Base-by-base conservation (phyloP, 2,888 invertebrate species). In the Xestobium rufovillosum region DNA sequence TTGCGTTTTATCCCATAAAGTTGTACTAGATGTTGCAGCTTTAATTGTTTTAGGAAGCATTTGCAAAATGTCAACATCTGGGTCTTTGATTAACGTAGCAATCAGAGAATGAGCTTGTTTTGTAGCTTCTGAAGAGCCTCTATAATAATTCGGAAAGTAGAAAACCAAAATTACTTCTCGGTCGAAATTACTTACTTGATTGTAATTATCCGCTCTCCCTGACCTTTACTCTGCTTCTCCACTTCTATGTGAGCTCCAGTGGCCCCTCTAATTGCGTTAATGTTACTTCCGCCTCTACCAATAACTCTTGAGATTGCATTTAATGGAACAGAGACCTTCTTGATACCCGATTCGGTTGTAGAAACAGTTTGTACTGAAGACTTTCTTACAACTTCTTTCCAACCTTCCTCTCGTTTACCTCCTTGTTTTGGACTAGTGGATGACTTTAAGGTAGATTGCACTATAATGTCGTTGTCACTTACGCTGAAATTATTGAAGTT, bases 201-300 rank as follows among this genome's bases (percentile, higher is more conserved):
- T 26, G 92, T 94, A 48, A 98, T 92, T 56, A 86, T 86, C 50
- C 97, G 74, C 65, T 95, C 94, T 37, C 87, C 88, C 68, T 90
- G 91, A 3, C 89, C 86, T 68, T 92, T 91, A 61, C 83, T 83
- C 69, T 95, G 94, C 66, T 97, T 97, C 66, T 97, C 97, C 14
- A 97, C 92, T 68, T 97, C 95, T 60, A 98, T 97, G 62, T 95
- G 91, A 3, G 97, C 97, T 41, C 95, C 94, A 16, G 97, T 96
- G 34, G 91, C 87, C 38, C 90, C 89, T 40, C 97, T 76, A 60
- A 98, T 96, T 8, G 96, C 92, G 69, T 98, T 98, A 57, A 98
- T 96, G 68, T 97, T 97, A 69, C 86, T 88, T 31, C 97, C 97
- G 16, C 89, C 94, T 53, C 97, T 81, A 0, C 97, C 97, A 58